Evolutionary conservation across 2,888 invertebrate species (phyloP), one percentile per base, ranked within the genome.

Genomic region (Aphrophora alni): DNA sequence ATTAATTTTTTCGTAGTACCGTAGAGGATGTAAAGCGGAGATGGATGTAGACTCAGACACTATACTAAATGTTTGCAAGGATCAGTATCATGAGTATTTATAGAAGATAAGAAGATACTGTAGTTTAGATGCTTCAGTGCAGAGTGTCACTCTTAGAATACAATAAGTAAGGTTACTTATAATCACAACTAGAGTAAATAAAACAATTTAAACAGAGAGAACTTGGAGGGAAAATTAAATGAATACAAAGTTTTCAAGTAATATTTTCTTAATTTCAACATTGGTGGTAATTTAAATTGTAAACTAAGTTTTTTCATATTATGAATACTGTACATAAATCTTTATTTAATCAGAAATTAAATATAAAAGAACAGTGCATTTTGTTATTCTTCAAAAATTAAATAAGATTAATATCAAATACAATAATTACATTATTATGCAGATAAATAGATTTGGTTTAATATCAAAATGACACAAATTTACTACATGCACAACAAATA

Each of bases 401-500:
- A 21, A 21, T 21, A 7, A 21, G 21, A 59, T 59, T 59, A 59
- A 59, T 59, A 59, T 59, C 59, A 59, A 59, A 59, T 59, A 59
- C 59, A 59, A 8, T 44, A 10, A 44, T 44, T 44, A 44, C 17
- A 44, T 59, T 59, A 59, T 59, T 21, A 59, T 59, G 21, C 59
- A 44, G 44, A 44, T 44, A 44, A 44, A 59, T 59, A 59, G 59
- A 59, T 7, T 59, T 59, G 3, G n/a, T 59, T 59, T 59, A 59
- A 59, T 59, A 59, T 59, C 59, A 59, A 59, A 59, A 59, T 21
- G 59, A 59, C 59, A 59, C 59, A 59, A 59, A 59, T 59, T n/a
- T 59, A 59, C 14, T 59, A 59, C 59, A 59, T 59, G 59, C 59
- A 59, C 59, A 59, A 59, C 59, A 59, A 21, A 21, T n/a, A 59